These are phyloP conservation scores for Temnothorax ravouxi DNA, from an alignment of 2,888 invertebrate species.

Conservation along the genomic window DNA sequence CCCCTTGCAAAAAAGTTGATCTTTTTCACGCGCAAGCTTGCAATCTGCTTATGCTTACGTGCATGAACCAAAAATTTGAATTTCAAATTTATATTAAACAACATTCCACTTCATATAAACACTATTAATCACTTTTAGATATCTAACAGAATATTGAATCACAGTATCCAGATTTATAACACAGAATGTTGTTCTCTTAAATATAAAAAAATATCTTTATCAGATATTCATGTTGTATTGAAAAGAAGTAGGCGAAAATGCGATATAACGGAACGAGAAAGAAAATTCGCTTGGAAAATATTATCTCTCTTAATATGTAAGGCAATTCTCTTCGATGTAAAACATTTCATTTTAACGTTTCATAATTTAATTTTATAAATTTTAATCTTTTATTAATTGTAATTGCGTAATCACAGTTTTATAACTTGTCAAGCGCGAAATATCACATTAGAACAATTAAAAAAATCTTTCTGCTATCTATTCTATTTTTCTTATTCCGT, in stretches of 20 bases:
- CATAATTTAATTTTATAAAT: background rate
- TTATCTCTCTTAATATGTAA: background rate
- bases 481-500: background rate
- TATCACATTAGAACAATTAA: background rate
- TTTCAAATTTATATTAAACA: conserved; percentile 16
- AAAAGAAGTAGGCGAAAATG: background rate
- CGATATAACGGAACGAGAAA: background rate
- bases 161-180: background rate
- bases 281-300: background rate
- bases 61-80: conserved; percentile 18
- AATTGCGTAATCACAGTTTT: background rate
- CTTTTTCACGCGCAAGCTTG: conserved; percentile 33
- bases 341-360: background rate
- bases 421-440: background rate
- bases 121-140: background rate
- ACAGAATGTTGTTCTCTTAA: background rate
- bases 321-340: background rate
- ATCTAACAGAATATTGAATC: background rate
- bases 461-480: background rate
- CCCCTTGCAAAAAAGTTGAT: background rate
- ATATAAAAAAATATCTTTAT: conserved; percentile 1
- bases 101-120: background rate
- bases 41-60: conserved; percentile 10
- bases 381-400: background rate
- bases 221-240: background rate